Conservation (phyloP, 92 coral and sea anemone genomes). For the Epizoanthus scotinus region DNA sequence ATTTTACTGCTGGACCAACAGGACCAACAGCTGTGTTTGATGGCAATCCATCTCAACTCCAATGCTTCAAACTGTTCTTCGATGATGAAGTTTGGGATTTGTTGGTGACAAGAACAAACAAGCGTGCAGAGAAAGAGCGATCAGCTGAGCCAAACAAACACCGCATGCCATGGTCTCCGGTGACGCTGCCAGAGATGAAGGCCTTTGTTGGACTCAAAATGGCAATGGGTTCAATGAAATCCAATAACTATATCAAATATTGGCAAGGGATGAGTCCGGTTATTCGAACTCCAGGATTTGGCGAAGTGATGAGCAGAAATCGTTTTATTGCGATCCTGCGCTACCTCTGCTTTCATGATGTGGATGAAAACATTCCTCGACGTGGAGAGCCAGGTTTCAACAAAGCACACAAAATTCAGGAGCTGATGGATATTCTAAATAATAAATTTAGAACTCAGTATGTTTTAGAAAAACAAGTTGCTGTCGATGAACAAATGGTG, state of each 20-base stretch:
- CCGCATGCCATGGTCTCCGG: not conserved
- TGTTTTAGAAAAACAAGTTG: not conserved
- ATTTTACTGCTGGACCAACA: slow-evolving; percentile 13
- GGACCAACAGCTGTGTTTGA: slow-evolving; percentile 17
- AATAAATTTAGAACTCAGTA: not conserved
- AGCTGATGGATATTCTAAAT: not conserved
- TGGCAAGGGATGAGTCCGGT: slow-evolving; percentile 3
- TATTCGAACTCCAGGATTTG: slow-evolving; percentile 14
- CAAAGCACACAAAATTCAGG: slow-evolving; percentile 12
- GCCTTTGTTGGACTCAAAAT: slow-evolving; percentile 10
- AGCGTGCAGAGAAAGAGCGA: not conserved
- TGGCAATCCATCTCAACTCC: not conserved
- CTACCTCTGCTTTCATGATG: slow-evolving; percentile 1
- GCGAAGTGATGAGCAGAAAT: slow-evolving; percentile 28
- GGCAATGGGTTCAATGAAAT: slow-evolving; percentile 22
- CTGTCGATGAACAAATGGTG: slow-evolving; percentile 1
- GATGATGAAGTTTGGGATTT: slow-evolving; percentile 4
- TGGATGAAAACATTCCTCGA: slow-evolving; percentile 5
- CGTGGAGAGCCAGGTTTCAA: not conserved
- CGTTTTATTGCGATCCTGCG: not conserved
- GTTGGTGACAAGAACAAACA: slow-evolving; percentile 6
- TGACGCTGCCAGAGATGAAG: not conserved
- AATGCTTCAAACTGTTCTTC: slow-evolving; percentile 21
- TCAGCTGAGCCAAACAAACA: not conserved
- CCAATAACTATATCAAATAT: not conserved